Conservation (phyloP, 2,113 vertebrate species). For the Odocoileus hemionus region DNA sequence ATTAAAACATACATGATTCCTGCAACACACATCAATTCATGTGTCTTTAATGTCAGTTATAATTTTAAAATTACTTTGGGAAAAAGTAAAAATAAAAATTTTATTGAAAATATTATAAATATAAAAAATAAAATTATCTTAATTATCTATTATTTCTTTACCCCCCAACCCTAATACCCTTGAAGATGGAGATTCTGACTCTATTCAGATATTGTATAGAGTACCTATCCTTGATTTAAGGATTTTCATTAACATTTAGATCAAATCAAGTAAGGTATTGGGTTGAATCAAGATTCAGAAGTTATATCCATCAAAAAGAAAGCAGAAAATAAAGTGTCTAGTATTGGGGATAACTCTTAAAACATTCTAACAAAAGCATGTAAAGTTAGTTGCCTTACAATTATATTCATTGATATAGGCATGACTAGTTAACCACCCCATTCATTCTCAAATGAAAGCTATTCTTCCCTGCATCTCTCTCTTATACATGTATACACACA, state of each 20-base stretch:
- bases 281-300: not conserved
- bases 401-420: not conserved
- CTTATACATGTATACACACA: not conserved
- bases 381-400: not conserved
- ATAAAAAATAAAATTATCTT: not conserved
- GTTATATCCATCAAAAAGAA: not conserved
- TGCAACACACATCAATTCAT: not conserved
- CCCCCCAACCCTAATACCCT: not conserved
- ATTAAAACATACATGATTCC: not conserved
- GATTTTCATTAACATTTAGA: not conserved
- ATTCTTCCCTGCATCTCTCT: not conserved
- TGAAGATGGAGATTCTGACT: not conserved
- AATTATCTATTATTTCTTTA: not conserved
- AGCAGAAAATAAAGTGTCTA: not conserved
- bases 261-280: not conserved
- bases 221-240: not conserved
- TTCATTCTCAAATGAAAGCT: not conserved
- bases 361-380: not conserved
- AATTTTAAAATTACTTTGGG: not conserved
- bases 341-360: not conserved
- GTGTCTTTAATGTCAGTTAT: not conserved
- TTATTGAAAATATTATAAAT: constrained; percentile 10
- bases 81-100: not conserved
- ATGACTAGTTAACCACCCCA: not conserved
- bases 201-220: not conserved